phyloP scores from a whole-genome alignment of 2,888 invertebrate species.

The Cistogaster globosa region DNA sequence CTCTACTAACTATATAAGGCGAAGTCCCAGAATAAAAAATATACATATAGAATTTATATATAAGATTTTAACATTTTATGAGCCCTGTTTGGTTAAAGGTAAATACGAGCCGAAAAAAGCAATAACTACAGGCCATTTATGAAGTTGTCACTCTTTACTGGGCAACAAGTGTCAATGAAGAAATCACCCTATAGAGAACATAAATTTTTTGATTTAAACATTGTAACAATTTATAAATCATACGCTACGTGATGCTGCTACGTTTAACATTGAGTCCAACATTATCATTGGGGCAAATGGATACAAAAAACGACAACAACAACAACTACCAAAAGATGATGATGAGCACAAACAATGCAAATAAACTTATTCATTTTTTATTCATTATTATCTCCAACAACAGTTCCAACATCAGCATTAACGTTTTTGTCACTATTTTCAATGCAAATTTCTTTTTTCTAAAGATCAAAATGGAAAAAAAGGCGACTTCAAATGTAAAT shows the following conservation, averaged over 20 bases:
- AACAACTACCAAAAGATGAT: background rate
- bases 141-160: background rate
- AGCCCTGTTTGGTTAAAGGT: too few relatives aligned
- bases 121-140: too few relatives aligned
- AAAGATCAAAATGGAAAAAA: slow-evolving; percentile 18
- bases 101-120: too few relatives aligned
- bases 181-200: background rate
- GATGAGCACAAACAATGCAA: slow-evolving; percentile 37
- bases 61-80: too few relatives aligned
- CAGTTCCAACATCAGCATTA: background rate
- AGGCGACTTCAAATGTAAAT: slow-evolving; percentile 11
- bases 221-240: slow-evolving; percentile 63
- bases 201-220: slow-evolving; percentile 30
- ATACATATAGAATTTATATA: too few relatives aligned
- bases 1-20: too few relatives aligned
- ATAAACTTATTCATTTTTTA: slow-evolving; percentile 52
- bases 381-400: slow-evolving; percentile 41
- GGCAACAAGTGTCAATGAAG: background rate
- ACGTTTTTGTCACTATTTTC: slow-evolving; percentile 14
- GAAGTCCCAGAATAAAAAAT: too few relatives aligned
- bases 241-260: slow-evolving; percentile 38
- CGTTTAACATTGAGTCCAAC: background rate
- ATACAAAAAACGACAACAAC: background rate
- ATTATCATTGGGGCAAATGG: background rate
- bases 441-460: background rate